Base-by-base conservation (phyloP, 1,140 invertebrate species). In the Drosophila oshimai region DNA sequence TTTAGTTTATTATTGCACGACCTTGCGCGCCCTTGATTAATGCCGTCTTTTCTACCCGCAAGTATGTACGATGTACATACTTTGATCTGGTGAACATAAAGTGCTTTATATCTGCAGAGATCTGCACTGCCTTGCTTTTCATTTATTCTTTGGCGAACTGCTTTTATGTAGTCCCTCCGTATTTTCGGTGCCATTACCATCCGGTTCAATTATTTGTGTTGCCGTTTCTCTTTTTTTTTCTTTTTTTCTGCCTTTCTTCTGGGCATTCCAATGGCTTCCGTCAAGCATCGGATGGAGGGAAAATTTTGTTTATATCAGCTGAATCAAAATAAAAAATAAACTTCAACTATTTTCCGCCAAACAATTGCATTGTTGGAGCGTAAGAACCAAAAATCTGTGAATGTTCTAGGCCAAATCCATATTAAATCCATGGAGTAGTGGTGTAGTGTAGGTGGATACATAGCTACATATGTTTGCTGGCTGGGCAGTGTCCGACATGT, bases 241-340 rank as follows among this genome's bases (percentile, higher is more conserved):
- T 7, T 64, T 36, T 39, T 34, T 31, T 37, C 33, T 33, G 41
- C 44, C 28, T 62, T 49, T 57, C 51, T 64, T 64, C 22, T 31
- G 13, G 61, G 57, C 67, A 87, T 80, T 61, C 61, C 67, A 42
- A 41, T 50, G 64, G 74, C 74, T 86, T 86, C 80, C 81, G 75
- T 86, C 75, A 79, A 61, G 55, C 65, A 31, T 47, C 13, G 18
- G 58, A 49, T 49, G 26, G 33, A 31, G 41, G 26, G 44, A 64
- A 74, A 87, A n/a, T n/a, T n/a, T 81, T 86, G 81, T 86, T 87
- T 86, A 86, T 86, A 87, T 76, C 72, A 41, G 41, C 65, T 22
- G 54, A 67, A 79, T 79, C 65, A 53, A 74, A 87, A 86, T 81
- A 71, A 81, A 86, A 86, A 81, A 87, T 73, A 71, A 81, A 86